Base-by-base conservation (phyloP, 1,140 invertebrate species). In the Macrostomum lignano region DNA sequence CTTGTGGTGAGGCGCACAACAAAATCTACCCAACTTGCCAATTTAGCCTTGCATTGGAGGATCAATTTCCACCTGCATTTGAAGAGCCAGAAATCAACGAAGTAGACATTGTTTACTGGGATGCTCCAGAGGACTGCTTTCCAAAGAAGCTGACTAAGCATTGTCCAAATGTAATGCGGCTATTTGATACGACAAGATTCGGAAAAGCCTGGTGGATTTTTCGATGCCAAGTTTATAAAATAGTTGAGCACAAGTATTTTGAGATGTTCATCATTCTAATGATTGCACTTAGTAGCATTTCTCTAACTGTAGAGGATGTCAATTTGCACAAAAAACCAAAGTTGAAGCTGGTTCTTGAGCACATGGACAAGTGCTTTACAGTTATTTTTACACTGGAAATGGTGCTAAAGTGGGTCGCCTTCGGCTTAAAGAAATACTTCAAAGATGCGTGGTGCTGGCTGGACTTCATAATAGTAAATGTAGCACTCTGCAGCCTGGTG, bases 381-480 rank as follows among this genome's bases (percentile, higher is more conserved):
- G 76, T 84, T 35, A 79, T 86, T 55, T 88, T 88, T 65, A 78
- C 81, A 61, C 64, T 86, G 44, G 81, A 88, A 64, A 86, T 88
- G 79, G 73, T 86, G 60, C 75, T 88, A 52, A 88, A 88, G 60
- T 84, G 75, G 74, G 63, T 86, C 46, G 79, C 79, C 36, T 68
- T 84, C 42, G 79, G 81, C 41, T 82, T 84, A 51, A 70, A 70
- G 48, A 77, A 78, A 52, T 88, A 86, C 60, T 88, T 88, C 55
- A 81, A 76, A 24, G 86, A 86, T 49, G 77, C 78, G 25, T 86
- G 78, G 79, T 86, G 78, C 61, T 84, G 78, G 78, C 68, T 88
- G 43, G 79, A 88, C 65, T 88, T 88, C 59, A 70, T 86, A 45
- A 88, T 86, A 63, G 79, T 86, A 45, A 78, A 84, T 75, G n/a